Evolutionary conservation across 1,140 invertebrate species (phyloP).

Genomic region (Ips nitidus): DNA sequence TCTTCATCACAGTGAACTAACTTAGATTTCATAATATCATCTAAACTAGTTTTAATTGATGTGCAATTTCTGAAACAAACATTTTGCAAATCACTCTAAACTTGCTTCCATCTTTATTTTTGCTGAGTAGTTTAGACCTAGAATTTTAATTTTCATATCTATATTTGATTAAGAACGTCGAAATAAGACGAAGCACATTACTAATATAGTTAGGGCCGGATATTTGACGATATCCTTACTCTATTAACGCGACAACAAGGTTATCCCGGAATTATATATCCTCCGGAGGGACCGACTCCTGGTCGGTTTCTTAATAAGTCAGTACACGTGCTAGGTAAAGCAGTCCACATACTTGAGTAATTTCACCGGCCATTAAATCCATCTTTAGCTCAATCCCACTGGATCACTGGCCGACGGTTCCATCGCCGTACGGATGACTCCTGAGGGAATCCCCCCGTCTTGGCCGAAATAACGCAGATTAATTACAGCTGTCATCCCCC

Average conservation of each 20-base stretch:
- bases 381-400: constrained; percentile 27
- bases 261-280: neutral
- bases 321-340: constrained; percentile 2
- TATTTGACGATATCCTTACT: neutral
- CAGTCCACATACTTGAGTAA: constrained; percentile 14
- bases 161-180: too few relatives aligned
- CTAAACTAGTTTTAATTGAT: too few relatives aligned
- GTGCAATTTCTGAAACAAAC: too few relatives aligned
- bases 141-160: too few relatives aligned
- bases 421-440: constrained; percentile 47
- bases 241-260: neutral
- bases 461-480: constrained; percentile 52
- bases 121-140: too few relatives aligned
- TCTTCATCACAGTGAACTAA: too few relatives aligned
- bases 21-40: too few relatives aligned
- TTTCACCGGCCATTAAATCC: constrained; percentile 30
- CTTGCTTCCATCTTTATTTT: too few relatives aligned
- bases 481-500: constrained; percentile 52
- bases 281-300: neutral
- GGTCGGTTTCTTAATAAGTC: neutral
- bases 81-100: too few relatives aligned
- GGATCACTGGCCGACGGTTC: constrained; percentile 33
- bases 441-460: constrained; percentile 43
- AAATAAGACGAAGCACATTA: too few relatives aligned
- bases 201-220: neutral